Percentiles rank a stretch among this genome's conserved stretches.
Evolutionary conservation across 2,888 invertebrate species (phyloP).

Genomic region (Oxystoma pomonae): DNA sequence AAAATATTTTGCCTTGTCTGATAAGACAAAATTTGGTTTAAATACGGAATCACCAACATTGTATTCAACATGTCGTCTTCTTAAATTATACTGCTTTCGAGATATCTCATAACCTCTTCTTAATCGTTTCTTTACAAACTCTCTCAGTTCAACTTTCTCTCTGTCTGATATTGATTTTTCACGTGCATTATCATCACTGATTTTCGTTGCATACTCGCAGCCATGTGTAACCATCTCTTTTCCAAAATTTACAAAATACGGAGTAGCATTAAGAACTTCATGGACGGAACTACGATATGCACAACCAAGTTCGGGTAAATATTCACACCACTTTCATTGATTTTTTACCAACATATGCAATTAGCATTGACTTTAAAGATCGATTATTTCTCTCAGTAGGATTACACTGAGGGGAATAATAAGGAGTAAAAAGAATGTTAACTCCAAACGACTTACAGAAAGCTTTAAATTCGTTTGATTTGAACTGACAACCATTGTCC

Average conservation of each 20-base stretch:
- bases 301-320: slow-evolving; percentile 1
- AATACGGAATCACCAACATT: slow-evolving; percentile 19
- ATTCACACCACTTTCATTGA: background rate
- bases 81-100: slow-evolving; percentile 18
- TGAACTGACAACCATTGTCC: slow-evolving; percentile 25
- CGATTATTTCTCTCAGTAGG: slow-evolving; percentile 21
- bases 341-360: slow-evolving; percentile 23
- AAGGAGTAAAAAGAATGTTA: slow-evolving; percentile 15
- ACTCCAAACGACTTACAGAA: slow-evolving; percentile 8
- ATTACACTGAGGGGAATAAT: slow-evolving; percentile 26
- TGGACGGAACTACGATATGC: slow-evolving; percentile 7
- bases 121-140: slow-evolving; percentile 6
- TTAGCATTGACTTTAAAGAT: slow-evolving; percentile 24
- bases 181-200: background rate
- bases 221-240: slow-evolving; percentile 15
- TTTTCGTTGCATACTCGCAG: slow-evolving; percentile 1
- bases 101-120: slow-evolving; percentile 13
- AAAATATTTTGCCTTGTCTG: slow-evolving; percentile 23
- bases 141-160: slow-evolving; percentile 1
- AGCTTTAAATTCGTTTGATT: slow-evolving; percentile 5
- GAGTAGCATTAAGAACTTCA: slow-evolving; percentile 12
- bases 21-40: slow-evolving; percentile 21
- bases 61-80: slow-evolving; percentile 14
- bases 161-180: background rate
- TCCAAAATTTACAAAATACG: slow-evolving; percentile 18